Evolutionary conservation across 2,113 vertebrate genomes (phyloP).

Genomic region (Otus sunia): DNA sequence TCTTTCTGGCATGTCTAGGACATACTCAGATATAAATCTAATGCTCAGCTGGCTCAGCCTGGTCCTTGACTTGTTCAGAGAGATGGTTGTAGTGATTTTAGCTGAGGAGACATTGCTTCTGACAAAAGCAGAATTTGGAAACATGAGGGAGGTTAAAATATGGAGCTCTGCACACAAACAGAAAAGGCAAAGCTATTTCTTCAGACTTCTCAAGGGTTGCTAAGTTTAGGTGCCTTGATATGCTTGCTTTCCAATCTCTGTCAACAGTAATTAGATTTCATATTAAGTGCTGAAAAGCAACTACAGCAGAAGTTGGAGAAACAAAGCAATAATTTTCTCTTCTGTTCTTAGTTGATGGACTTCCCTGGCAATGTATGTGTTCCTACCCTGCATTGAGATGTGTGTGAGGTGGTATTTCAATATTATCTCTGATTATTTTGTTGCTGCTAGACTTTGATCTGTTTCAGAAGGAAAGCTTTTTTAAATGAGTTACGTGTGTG

Average conservation of each 20-base stretch:
- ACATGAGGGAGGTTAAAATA: background rate
- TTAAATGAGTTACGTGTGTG: background rate
- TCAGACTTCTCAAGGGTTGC: background rate
- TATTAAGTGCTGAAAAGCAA: background rate
- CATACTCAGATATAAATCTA: background rate
- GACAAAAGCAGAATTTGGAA: background rate
- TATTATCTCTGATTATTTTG: background rate
- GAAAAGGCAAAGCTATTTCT: background rate
- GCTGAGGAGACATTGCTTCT: background rate
- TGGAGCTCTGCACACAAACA: background rate
- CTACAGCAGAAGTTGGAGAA: background rate
- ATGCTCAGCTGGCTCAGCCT: background rate
- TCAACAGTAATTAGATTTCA: background rate
- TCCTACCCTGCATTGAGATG: background rate
- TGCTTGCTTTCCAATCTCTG: background rate
- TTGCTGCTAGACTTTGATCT: background rate
- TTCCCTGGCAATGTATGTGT: background rate
- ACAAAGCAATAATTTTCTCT: background rate
- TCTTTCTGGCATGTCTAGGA: background rate
- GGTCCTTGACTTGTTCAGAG: background rate
- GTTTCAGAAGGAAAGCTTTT: background rate
- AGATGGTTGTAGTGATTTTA: background rate
- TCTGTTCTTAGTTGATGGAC: background rate
- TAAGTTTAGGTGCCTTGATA: background rate
- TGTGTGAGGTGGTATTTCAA: background rate